Percentiles rank a stretch among this genome's conserved stretches.
Evolutionary conservation across 2,888 invertebrate genomes (phyloP).

Genomic region (Microplitis deprimator): DNA sequence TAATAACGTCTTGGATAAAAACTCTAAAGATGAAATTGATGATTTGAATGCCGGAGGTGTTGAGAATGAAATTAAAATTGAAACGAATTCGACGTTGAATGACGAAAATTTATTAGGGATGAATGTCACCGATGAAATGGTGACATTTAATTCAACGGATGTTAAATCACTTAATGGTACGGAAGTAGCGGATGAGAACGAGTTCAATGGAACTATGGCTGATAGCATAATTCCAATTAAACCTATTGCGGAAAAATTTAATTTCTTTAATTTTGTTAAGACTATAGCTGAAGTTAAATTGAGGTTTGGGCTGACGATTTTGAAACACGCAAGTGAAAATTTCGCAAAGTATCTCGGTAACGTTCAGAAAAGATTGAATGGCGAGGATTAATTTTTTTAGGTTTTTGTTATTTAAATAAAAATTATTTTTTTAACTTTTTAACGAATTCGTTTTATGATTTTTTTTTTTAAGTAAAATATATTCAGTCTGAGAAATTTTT

Average conservation of each 20-base stretch:
- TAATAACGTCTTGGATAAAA: slow-evolving; percentile 20
- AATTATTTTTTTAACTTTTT: slow-evolving; percentile 4
- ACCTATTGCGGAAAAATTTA: slow-evolving; percentile 50
- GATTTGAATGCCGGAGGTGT: background rate
- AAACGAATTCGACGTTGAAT: background rate
- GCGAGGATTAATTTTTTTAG: slow-evolving; percentile 58
- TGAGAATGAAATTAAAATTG: background rate
- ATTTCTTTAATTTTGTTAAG: slow-evolving; percentile 76
- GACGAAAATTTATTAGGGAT: background rate
- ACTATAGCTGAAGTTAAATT: slow-evolving; percentile 80
- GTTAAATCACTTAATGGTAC: background rate
- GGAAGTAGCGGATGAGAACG: background rate
- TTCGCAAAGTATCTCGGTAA: slow-evolving; percentile 78
- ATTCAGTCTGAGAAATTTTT: no score
- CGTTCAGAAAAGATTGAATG: slow-evolving; percentile 73
- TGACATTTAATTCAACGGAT: background rate
- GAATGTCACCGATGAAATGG: background rate
- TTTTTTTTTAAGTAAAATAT: background rate
- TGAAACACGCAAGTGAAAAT: slow-evolving; percentile 79
- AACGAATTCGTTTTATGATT: background rate
- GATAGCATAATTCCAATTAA: background rate
- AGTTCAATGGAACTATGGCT: background rate
- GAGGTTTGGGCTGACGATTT: slow-evolving; percentile 78
- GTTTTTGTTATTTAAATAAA: background rate
- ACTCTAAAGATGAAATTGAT: background rate